These are phyloP conservation scores for Halocynthia aurantium DNA, from an alignment of 23 tunicate species.

Conservation along the genomic window DNA sequence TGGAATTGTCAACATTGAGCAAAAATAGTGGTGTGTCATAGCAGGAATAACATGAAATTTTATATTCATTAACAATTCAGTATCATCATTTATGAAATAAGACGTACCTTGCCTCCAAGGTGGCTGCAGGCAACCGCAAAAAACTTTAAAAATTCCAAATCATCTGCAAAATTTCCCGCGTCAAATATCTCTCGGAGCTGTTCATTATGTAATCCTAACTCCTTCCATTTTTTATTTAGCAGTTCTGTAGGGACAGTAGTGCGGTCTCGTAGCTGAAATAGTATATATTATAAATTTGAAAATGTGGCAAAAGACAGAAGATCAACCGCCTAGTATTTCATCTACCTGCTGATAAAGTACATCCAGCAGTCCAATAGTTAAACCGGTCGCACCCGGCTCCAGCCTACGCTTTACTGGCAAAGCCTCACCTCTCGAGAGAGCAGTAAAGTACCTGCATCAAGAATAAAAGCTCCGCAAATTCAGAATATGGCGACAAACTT, in stretches of 20 bases:
- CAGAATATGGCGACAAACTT: neutral
- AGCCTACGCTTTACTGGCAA: slow-evolving; percentile 87
- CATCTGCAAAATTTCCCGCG: slow-evolving; percentile 84
- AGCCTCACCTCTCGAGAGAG: slow-evolving; percentile 69
- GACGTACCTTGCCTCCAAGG: slow-evolving; percentile 64
- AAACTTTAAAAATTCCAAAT: slow-evolving; percentile 67
- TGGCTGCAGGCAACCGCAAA: slow-evolving; percentile 93
- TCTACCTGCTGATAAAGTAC: slow-evolving; percentile 62
- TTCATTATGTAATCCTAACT: slow-evolving; percentile 78
- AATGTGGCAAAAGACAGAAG: neutral
- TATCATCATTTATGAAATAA: too few species aligned
- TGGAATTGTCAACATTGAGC: too few species aligned
- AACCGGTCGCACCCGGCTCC: slow-evolving; percentile 73
- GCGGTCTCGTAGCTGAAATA: slow-evolving; percentile 23
- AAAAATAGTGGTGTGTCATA: too few species aligned
- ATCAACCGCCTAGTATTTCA: neutral
- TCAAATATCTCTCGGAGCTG: slow-evolving; percentile 58
- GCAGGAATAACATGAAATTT: too few species aligned
- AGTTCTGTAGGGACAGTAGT: slow-evolving; percentile 21
- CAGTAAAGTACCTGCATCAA: slow-evolving; percentile 68
- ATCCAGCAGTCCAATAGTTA: slow-evolving; percentile 91
- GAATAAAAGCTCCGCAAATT: neutral
- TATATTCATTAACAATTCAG: too few species aligned
- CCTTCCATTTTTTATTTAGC: slow-evolving; percentile 62
- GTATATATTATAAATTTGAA: neutral